Conservation (phyloP, 1,140 invertebrate genomes). For the Eupristina koningsbergeri region DNA sequence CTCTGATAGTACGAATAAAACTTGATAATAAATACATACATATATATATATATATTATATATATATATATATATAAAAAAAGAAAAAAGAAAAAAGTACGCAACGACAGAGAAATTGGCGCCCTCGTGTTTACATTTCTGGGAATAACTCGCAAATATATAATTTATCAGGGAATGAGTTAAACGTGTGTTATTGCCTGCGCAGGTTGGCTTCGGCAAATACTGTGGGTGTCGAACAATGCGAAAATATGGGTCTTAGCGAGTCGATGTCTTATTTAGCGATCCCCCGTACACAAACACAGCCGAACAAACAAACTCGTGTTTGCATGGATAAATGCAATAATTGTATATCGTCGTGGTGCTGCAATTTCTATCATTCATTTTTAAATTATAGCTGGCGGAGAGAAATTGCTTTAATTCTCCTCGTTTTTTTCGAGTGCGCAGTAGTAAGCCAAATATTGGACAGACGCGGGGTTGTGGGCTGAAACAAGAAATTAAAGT, state of each 20-base stretch:
- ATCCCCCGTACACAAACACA: background rate
- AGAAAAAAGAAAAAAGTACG: too few relatives aligned
- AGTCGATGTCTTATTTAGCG: background rate
- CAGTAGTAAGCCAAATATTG: background rate
- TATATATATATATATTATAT: too few relatives aligned
- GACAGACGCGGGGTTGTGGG: background rate
- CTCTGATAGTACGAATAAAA: too few relatives aligned
- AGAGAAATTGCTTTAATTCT: background rate
- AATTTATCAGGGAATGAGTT: background rate
- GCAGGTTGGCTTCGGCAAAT: background rate
- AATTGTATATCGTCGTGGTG: background rate
- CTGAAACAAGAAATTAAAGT: background rate
- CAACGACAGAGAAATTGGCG: too few relatives aligned
- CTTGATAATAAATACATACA: too few relatives aligned
- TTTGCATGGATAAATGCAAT: background rate
- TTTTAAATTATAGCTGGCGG: background rate
- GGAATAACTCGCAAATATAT: background rate
- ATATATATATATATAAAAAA: too few relatives aligned
- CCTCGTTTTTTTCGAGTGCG: background rate
- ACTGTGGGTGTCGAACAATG: background rate
- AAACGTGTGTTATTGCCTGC: background rate
- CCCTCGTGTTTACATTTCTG: background rate
- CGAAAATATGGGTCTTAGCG: background rate
- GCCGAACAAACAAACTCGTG: background rate
- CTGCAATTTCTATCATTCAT: background rate